Percentiles rank a stretch among this genome's conserved stretches.
Conservation (phyloP, 2,113 vertebrate genomes). For the Solenodon paradoxus region DNA sequence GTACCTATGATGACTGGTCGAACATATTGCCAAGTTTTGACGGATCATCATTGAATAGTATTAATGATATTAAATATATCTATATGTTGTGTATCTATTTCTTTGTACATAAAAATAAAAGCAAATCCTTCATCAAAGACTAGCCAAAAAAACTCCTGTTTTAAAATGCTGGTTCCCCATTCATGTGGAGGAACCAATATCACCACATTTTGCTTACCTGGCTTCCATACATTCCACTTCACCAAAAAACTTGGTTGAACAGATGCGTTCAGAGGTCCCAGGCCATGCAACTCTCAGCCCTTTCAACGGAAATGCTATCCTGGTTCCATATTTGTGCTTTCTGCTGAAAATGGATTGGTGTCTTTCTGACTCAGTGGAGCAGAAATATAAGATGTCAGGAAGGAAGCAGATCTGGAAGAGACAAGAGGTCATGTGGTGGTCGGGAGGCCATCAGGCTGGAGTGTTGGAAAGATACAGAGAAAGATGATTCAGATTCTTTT, state of each 20-base stretch:
- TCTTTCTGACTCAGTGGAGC: conserved; percentile 45
- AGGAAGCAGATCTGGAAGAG: conserved; percentile 14
- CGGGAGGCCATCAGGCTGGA: neutral
- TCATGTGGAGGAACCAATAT: neutral
- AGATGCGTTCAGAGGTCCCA: conserved; percentile 45
- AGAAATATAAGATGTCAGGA: conserved; percentile 22
- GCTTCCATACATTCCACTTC: conserved; percentile 60
- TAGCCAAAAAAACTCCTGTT: neutral
- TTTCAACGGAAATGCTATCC: conserved; percentile 42
- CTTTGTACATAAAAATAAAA: neutral
- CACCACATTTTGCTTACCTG: conserved; percentile 49
- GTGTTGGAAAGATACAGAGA: neutral
- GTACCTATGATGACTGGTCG: neutral
- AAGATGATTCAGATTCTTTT: conserved; percentile 37
- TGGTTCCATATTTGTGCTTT: conserved; percentile 42
- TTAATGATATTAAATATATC: neutral
- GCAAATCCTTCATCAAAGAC: neutral
- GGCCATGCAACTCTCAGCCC: conserved; percentile 27
- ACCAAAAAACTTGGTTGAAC: conserved; percentile 20
- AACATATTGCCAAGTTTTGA: neutral
- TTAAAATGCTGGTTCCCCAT: neutral
- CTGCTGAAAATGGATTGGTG: conserved; percentile 32
- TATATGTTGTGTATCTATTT: neutral
- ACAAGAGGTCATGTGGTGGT: neutral
- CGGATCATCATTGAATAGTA: neutral